Percentiles rank a stretch among this genome's conserved stretches.
Evolutionary conservation across 2,113 vertebrate genomes (phyloP).

Genomic region (Stomatorhinus ivindoensis): DNA sequence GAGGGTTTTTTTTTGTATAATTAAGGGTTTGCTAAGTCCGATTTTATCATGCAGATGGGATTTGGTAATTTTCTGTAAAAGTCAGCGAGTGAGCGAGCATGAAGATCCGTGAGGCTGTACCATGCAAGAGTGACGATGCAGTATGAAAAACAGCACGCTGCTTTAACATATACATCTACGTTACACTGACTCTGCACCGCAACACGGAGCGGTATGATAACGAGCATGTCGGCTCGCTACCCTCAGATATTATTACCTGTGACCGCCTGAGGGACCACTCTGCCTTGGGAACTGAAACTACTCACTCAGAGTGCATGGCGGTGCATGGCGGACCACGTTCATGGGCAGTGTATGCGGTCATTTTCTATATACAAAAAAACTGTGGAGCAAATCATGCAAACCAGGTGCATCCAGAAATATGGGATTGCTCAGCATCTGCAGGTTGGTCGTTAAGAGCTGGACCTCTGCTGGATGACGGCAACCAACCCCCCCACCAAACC

Average conservation of each 20-base stretch:
- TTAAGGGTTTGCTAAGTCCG: background rate
- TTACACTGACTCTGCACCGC: background rate
- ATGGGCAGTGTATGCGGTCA: background rate
- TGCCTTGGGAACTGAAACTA: background rate
- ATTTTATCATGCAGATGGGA: slow-evolving; percentile 11
- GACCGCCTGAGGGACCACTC: background rate
- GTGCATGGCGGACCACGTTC: background rate
- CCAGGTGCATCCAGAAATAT: no score
- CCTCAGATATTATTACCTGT: background rate
- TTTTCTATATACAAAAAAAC: background rate
- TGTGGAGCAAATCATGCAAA: background rate
- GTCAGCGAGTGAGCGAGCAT: background rate
- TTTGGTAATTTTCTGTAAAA: background rate
- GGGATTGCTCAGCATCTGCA: background rate
- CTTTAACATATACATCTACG: background rate
- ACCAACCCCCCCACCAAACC: background rate
- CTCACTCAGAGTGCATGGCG: background rate
- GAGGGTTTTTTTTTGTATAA: background rate
- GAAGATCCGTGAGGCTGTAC: background rate
- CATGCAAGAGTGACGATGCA: background rate
- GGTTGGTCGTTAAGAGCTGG: background rate
- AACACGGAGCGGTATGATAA: background rate
- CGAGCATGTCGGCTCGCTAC: background rate
- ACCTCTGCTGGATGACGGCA: background rate
- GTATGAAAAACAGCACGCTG: background rate